Base-by-base conservation (phyloP, 2,888 invertebrate genomes). In the Drosophila silvestris region DNA sequence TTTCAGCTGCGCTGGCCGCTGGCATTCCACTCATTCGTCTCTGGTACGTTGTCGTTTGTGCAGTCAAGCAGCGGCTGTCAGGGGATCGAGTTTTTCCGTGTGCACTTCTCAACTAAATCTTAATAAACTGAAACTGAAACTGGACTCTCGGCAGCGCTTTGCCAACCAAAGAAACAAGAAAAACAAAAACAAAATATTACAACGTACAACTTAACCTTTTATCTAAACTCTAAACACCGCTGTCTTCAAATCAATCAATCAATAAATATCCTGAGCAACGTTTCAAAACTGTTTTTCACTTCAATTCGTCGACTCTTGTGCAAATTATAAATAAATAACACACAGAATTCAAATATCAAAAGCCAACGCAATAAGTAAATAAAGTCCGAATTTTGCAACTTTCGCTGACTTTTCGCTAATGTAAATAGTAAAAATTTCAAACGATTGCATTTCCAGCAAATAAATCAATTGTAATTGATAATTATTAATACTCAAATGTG, bases 1-100 rank as follows among this genome's bases (percentile, higher is more conserved):
- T 77, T 84, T 84, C 82, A 81, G 74, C 82, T 77, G 81, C 81
- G 77, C 69, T 81, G 74, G 72, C 68, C 77, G 74, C 67, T 81
- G 72, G 74, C 70, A 70, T 79, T 75, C 68, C 85, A 80, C 83
- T 82, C 83, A 85, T 83, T 83, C 86, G 83, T 85, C 77, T 83
- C 79, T 79, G 85, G 82, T 82, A 85, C 82, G 82, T 81, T 74
- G 77, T 68, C 77, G 79, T 77, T 67, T 72, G 84, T 83, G 77
- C 83, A 79, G 74, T 83, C 84, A 82, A 78, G 75, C 77, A 78
- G 86, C 81, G 84, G 84, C 77, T 71, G 72, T 70, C 51, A 52
- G 69, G 65, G 79, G 73, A 63, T 73, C 71, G 73, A 76, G 77
- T 77, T 85, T 90, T 85, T 90, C 85, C 82, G 80, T 82, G 86